Base-by-base conservation (phyloP, 1,140 invertebrate genomes). In the Ooceraea biroi region DNA sequence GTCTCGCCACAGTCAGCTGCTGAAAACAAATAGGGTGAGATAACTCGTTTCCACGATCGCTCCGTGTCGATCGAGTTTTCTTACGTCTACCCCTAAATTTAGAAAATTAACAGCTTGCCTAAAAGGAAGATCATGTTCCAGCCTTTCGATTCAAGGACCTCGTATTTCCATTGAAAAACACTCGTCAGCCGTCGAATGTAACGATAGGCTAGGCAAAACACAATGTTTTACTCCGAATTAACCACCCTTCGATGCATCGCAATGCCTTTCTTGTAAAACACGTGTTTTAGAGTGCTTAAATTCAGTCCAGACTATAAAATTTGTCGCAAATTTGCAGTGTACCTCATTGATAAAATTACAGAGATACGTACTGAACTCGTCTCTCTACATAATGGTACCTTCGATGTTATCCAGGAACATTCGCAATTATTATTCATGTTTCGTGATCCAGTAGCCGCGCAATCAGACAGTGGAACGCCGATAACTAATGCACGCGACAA, bases 11-110 rank as follows among this genome's bases (percentile, higher is more conserved):
- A 83, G 87, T 88, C 84, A 88, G 80, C 87, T 89, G 85, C 88
- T 57, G 82, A 91, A 94, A 92, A 93, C 92, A 93, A 94, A 94
- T 93, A 92, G 90, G 89, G 68, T 82, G 63, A 89, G 89, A 91
- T 92, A 91, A 89, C 85, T 91, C 85, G 89, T 82, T 77, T 84
- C 60, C 60, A 58, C 76, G 78, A 85, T 63, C 74, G 84, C 52
- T 71, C 55, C 48, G 65, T 57, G 58, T 52, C 48, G 52, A 80
- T 85, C 80, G 30, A 44, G 25, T 61, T 63, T 60, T 30, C 80
- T 78, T 65, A 61, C 60, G 19, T 82, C 22, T 65, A 55, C 60
- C 68, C 25, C 61, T 52, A 69, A 76, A 76, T 90, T 88, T 89
- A 85, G 89, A 88, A 87, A 90, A 89, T 91, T 90, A 86, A 88